Base-by-base conservation (phyloP, 2,888 invertebrate species). In the Coelinius sp. region DNA sequence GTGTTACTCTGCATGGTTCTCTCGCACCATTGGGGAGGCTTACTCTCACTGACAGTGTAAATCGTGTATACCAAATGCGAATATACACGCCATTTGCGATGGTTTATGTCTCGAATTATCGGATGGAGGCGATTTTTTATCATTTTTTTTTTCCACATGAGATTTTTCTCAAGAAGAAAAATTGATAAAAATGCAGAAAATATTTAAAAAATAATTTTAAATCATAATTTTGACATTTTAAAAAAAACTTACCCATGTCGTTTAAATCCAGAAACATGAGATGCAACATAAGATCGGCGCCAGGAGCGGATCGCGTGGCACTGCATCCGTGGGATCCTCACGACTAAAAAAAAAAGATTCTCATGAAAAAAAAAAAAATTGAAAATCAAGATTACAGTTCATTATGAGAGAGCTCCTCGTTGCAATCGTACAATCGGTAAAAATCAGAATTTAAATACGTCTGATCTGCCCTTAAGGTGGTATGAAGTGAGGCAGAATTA, bases 251-350 rank as follows among this genome's bases (percentile, higher is more conserved):
- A 41, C 14, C 53, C 53, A 53, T 25, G 59, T 59, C 59, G 31
- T 59, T 59, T 31, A 59, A 31, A 59, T 59, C 20, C 59, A 59
- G 59, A 59, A 59, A 59, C 59, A 59, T 31, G 59, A 59, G 59
- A 59, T 59, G 59, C 59, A 59, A 59, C 59, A 59, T 59, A 59
- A 59, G 59, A 59, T 59, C 59, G 59, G 59, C 59, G 59, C 59
- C 59, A 59, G 59, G 17, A 59, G 59, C 59, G 59, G 20, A 59
- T 59, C 59, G 59, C 59, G 59, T 59, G 59, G 59, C 59, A 59
- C 59, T 20, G 31, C 59, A 17, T 31, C 59, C 35, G 59, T 59
- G 59, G 59, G 31, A 59, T 59, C 59, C 20, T 17, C 35, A 35
- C 59, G 20, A 59, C 10, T 2, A 7, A 20, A 59, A 35, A 59